Conservation (phyloP, 2,113 vertebrate genomes). For the Turnix velox region DNA sequence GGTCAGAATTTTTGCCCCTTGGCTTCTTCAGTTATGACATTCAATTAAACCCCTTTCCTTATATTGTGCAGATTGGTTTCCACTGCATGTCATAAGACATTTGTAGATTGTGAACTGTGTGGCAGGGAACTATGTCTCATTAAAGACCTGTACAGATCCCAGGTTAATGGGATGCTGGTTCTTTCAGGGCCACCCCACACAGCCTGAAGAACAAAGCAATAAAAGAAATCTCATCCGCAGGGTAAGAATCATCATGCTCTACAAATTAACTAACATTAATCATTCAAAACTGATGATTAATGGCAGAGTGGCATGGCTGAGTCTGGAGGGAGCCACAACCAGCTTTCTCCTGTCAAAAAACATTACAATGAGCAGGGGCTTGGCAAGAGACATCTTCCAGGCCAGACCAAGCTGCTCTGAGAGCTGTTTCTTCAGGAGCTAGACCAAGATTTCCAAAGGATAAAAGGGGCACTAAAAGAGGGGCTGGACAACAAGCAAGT, state of each 20-base stretch:
- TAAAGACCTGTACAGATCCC: not conserved
- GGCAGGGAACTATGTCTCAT: not conserved
- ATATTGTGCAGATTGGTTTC: not conserved
- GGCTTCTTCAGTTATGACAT: not conserved
- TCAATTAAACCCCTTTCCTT: slow-evolving; percentile 5
- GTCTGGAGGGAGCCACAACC: not conserved
- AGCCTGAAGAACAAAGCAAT: not conserved
- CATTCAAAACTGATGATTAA: not conserved
- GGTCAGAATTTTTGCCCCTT: not conserved
- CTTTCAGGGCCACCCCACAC: not conserved
- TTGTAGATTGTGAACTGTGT: not conserved
- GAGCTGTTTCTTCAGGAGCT: not conserved
- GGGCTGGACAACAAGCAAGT: not conserved
- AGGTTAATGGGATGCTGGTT: not conserved
- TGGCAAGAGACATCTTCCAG: not conserved
- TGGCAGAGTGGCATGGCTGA: not conserved
- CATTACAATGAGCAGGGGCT: not conserved
- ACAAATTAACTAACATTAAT: not conserved
- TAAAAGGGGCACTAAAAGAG: not conserved
- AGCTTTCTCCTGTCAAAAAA: not conserved
- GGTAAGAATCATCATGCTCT: not conserved
- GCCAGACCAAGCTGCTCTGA: accelerated
- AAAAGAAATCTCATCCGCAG: not conserved
- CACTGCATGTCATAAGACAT: not conserved
- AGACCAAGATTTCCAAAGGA: not conserved